phyloP scores from a whole-genome alignment of 2,888 invertebrate genomes.

The Protonemura montana region DNA sequence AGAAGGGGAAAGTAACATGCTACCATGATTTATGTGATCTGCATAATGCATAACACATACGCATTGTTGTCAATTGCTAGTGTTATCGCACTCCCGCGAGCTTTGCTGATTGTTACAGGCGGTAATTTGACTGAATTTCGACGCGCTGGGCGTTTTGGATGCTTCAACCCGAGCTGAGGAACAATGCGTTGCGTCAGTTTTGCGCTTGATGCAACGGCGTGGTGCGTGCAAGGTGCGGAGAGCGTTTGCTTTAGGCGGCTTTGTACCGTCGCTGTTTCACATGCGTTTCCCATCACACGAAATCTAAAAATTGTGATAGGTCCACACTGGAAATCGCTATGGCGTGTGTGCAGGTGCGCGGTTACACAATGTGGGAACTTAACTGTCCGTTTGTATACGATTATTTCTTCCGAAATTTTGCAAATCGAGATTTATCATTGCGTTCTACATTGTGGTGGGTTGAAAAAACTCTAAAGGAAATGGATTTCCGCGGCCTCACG shows the following conservation, averaged over 20 bases:
- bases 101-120: background rate
- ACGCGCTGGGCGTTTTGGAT: background rate
- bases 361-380: background rate
- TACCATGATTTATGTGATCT: slow-evolving; percentile 9
- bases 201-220: background rate
- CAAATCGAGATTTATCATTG: background rate
- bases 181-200: background rate
- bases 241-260: background rate
- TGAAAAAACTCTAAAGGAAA: background rate
- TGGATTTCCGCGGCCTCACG: background rate
- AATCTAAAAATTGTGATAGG: background rate
- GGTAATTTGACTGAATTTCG: background rate
- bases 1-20: slow-evolving; percentile 2
- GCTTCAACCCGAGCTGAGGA: too few relatives aligned
- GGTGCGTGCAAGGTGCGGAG: background rate
- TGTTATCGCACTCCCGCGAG: background rate
- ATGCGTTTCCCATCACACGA: background rate
- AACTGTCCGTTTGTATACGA: background rate
- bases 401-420: background rate
- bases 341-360: background rate
- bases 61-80: background rate
- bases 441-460: background rate
- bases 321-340: background rate
- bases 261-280: background rate
- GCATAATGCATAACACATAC: background rate